phyloP scores from a whole-genome alignment of 92 coral and sea anemone species.

The Chrysogorgia sp. region DNA sequence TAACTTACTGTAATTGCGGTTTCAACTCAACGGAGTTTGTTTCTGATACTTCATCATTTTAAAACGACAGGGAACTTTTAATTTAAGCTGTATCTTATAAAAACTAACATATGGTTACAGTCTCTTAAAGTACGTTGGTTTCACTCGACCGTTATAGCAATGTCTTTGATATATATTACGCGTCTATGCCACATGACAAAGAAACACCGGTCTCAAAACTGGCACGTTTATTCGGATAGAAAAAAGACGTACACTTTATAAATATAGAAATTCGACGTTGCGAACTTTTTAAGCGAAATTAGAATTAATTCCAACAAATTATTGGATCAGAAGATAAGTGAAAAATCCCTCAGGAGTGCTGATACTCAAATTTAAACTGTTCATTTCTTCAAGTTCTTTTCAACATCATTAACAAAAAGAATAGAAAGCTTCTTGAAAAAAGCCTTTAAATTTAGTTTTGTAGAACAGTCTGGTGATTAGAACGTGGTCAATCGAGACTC shows the following conservation, averaged over 20 bases:
- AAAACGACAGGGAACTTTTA: neutral
- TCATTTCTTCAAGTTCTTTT: neutral
- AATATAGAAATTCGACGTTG: neutral
- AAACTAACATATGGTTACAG: neutral
- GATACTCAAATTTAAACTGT: neutral
- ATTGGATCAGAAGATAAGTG: neutral
- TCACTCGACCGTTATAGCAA: no score
- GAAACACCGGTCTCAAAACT: neutral
- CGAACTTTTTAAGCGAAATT: neutral
- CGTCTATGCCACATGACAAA: neutral
- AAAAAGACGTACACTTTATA: neutral
- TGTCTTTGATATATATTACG: no score
- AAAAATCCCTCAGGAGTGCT: neutral
- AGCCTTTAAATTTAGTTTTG: neutral
- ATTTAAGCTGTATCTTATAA: neutral
- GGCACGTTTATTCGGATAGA: neutral
- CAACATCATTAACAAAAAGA: neutral
- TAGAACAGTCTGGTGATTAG: neutral
- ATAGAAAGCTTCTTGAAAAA: neutral
- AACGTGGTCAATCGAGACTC: neutral
- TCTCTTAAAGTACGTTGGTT: neutral
- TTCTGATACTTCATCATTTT: neutral
- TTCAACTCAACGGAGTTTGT: neutral
- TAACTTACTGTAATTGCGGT: neutral
- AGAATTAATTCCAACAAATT: neutral